Evolutionary conservation across 2,797 vertebrate genomes (phyloP).

Genomic region (Sebastiscus tertius): DNA sequence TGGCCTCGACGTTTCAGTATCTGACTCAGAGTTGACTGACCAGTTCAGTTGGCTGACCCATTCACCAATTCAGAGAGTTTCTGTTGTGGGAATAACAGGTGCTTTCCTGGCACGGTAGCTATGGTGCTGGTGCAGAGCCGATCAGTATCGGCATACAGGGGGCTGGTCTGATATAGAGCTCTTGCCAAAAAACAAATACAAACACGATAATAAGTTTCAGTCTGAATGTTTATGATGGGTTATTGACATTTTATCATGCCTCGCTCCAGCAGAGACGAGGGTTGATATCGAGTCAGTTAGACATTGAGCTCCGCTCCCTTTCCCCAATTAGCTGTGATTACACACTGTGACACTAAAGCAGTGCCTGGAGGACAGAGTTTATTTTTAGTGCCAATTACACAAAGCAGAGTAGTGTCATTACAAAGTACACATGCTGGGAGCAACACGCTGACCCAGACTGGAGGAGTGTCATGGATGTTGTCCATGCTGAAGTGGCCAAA

Average conservation of each 20-base stretch:
- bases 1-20: slow-evolving; percentile 9
- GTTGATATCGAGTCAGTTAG: slow-evolving; percentile 12
- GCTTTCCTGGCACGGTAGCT: slow-evolving; percentile 1
- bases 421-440: slow-evolving; percentile 38
- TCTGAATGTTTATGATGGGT: slow-evolving; percentile 27
- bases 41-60: slow-evolving; percentile 39
- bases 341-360: slow-evolving; percentile 23
- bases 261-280: background rate
- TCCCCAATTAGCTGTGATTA: slow-evolving; percentile 40
- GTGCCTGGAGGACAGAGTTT: slow-evolving; percentile 43
- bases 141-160: background rate
- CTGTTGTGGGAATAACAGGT: slow-evolving; percentile 33
- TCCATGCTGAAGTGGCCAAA: slow-evolving; percentile 4
- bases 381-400: slow-evolving; percentile 60
- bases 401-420: slow-evolving; percentile 48
- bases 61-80: slow-evolving; percentile 27
- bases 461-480: slow-evolving; percentile 12
- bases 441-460: slow-evolving; percentile 11
- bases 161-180: slow-evolving; percentile 5
- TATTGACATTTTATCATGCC: slow-evolving; percentile 34
- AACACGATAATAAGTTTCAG: background rate
- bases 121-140: background rate
- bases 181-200: background rate
- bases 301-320: slow-evolving; percentile 35
- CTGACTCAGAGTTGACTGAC: slow-evolving; percentile 60